These are phyloP conservation scores for Branchipolynoe longqiensis DNA, from an alignment of 2,888 invertebrate species.

Conservation along the genomic window DNA sequence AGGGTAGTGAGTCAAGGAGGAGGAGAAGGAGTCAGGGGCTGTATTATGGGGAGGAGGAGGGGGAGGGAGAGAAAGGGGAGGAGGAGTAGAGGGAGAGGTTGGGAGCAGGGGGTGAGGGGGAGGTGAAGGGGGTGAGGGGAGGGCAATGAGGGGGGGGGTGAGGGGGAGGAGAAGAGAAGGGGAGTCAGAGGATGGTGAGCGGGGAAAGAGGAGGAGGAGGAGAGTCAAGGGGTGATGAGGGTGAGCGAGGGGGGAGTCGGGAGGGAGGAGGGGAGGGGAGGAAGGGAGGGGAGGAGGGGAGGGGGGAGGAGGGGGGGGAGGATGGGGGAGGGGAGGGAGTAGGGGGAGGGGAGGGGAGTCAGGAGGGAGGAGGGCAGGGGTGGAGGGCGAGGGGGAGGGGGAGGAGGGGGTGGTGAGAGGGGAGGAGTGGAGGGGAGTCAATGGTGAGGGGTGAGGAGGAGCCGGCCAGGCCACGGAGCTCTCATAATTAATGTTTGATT, in stretches of 20 bases:
- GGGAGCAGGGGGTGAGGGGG: neutral
- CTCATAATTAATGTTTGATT: constrained; percentile 56
- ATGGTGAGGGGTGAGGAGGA: neutral
- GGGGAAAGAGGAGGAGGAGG: neutral
- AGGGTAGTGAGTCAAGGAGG: neutral
- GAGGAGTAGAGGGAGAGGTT: neutral
- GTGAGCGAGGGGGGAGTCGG: neutral
- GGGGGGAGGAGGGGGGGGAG: neutral
- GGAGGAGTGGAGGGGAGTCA: neutral
- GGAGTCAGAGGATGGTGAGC: neutral
- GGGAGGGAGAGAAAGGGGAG: neutral
- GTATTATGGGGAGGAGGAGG: neutral
- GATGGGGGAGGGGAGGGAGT: neutral
- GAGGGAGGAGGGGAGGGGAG: neutral
- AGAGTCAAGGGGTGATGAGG: neutral
- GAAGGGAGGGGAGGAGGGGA: neutral
- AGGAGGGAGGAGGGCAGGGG: neutral
- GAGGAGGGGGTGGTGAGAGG: neutral
- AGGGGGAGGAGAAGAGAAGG: neutral
- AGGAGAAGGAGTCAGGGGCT: neutral
- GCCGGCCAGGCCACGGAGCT: too few species aligned
- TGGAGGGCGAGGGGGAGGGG: neutral
- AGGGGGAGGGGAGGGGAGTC: neutral
- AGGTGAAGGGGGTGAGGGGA: neutral
- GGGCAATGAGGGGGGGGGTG: neutral